Evolutionary conservation across 2,888 invertebrate genomes (phyloP), one percentile per base, ranked within the genome.

Genomic region (Hemithea aestivaria): DNA sequence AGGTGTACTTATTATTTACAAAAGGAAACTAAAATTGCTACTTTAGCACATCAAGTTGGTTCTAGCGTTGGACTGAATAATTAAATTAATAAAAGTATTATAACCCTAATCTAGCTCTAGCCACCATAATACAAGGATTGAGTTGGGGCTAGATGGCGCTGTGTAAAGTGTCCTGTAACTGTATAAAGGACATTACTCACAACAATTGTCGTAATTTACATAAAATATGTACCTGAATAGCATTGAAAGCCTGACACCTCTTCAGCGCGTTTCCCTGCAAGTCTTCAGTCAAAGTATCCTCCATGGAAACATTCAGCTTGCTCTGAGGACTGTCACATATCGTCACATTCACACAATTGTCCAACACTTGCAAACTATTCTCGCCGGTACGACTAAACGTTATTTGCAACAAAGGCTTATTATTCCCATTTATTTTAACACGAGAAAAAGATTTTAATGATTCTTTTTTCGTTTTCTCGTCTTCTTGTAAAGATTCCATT

Each of bases 241-340:
- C 85, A 58, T 74, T 83, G 69, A 87, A 88, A 70, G 84, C 80
- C 67, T 87, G 87, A 58, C 87, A 88, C 12, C 88, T 62, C 58
- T 87, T 88, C 52, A 88, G 56, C 30, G 78, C 68, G 37, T 80
- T 73, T 16, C 66, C 54, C 20, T 76, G 74, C 23, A 64, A 51
- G 20, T 82, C 83, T 2, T 83, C 84, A 6, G 67, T 64, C 48
- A 71, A 37, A 1, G 69, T 70, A 8, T 79, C 81, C 12, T 77
- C 78, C 30, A 66, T 24, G 0, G 76, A 68, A 40, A 68, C 57
- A 27, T 72, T 72, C 20, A 67, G 20, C 37, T 73, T 76, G 36
- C 58, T 70, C 7, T 54, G 54, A 2, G 56, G 33, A 29, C 47
- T 50, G 7, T 84, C 85, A 44, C 77, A 75, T 8, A 85, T 63